Base-by-base conservation (phyloP, 2,113 vertebrate genomes). In the Cebidichthys violaceus region DNA sequence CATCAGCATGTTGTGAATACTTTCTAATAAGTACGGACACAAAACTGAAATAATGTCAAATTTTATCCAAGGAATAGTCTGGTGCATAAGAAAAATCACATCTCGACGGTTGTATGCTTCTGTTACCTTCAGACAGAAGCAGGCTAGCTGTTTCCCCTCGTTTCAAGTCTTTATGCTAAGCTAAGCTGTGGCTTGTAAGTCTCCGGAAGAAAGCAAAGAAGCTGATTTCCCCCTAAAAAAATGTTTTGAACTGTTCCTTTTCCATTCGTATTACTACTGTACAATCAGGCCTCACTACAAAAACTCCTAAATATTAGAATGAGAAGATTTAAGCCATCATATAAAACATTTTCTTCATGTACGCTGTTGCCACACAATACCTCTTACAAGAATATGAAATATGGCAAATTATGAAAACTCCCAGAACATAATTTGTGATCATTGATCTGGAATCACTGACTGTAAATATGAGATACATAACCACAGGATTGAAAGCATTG, bases 371-470 rank as follows among this genome's bases (percentile, higher is more conserved):
- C 43, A 66, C 45, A 29, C 24, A 6, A 29, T 6, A 18, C 14
- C 18, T 31, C n/a, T 43, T 22, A 33, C 20, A 69, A 54, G 3
- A 41, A 70, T n/a, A 14, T 17, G 22, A 73, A 73, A 74, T 55
- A 0, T 47, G 50, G 57, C 13, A 77, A 35, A 39, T 61, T 14
- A 41, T 27, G 9, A 39, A 81, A 75, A 70, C 35, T 7, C 68
- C 55, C 9, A 47, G 8, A 74, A 41, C 17, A 70, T 17, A 3
- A 54, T 57, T 33, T 70, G 27, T 17, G 22, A 61, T 72, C 6
- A 70, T 31, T 41, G 14, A 80, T 57, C 37, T 7, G 33, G 24
- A 74, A 69, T 76, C 35, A 77, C 15, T 54, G 15, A 5, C 65
- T 65, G 59, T n/a, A 71, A 55, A 77, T 57, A 20, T 20, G 24